These are phyloP conservation scores for Ostrea denselamellosa DNA, from an alignment of 1,140 invertebrate genomes.

Conservation along the genomic window DNA sequence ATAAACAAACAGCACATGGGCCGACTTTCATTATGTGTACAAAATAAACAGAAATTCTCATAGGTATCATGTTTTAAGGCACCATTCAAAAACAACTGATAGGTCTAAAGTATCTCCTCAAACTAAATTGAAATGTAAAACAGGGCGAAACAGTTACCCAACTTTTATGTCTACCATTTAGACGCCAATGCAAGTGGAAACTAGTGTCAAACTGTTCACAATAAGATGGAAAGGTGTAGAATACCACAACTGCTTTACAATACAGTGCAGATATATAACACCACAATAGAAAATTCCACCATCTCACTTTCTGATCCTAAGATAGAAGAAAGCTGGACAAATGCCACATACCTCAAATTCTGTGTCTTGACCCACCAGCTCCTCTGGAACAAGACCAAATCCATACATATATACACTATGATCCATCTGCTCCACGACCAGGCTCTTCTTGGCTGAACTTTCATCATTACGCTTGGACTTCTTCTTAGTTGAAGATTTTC, in stretches of 20 bases:
- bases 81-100: neutral
- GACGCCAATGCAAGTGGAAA: neutral
- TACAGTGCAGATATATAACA: neutral
- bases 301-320: neutral
- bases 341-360: slow-evolving; percentile 50
- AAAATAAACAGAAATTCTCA: neutral
- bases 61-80: slow-evolving; percentile 14
- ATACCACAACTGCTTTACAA: neutral
- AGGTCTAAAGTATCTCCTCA: neutral
- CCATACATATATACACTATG: slow-evolving; percentile 16
- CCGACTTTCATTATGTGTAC: neutral
- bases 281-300: neutral
- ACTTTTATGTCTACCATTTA: neutral
- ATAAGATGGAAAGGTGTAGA: neutral
- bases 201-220: neutral
- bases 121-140: neutral
- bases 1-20: neutral
- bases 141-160: neutral
- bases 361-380: slow-evolving; percentile 20
- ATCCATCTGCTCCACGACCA: neutral
- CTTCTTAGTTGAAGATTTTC: slow-evolving; percentile 41
- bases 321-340: neutral
- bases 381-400: slow-evolving; percentile 37
- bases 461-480: slow-evolving; percentile 1
- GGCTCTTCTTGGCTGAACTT: slow-evolving; percentile 21